Percentiles rank a stretch among this genome's conserved stretches.
These are phyloP conservation scores for Oncorhynchus clarkii DNA, from an alignment of 2,113 vertebrate species.

Conservation along the genomic window DNA sequence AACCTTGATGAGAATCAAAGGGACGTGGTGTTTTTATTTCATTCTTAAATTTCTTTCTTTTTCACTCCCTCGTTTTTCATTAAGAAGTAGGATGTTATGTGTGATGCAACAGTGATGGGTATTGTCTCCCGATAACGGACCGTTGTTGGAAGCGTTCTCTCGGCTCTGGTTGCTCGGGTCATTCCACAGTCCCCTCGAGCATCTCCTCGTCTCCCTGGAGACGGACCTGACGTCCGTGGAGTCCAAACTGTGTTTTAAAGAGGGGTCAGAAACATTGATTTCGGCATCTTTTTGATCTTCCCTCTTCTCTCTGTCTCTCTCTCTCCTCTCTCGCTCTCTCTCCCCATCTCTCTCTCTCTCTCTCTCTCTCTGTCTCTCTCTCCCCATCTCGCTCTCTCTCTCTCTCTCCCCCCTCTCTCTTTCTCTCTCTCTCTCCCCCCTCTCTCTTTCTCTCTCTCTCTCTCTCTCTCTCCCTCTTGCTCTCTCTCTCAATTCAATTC, in stretches of 20 bases:
- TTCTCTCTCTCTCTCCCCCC: no score
- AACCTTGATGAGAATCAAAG: slow-evolving; percentile 8
- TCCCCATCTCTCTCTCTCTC: no score
- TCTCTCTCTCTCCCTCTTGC: no score
- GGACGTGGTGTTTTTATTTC: no score
- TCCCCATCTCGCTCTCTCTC: neutral
- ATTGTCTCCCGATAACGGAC: slow-evolving; percentile 4
- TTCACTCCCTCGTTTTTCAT: neutral
- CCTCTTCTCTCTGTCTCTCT: neutral
- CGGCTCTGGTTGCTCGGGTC: no score
- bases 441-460: no score
- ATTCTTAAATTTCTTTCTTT: neutral
- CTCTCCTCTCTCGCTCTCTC: no score
- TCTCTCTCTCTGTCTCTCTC: neutral
- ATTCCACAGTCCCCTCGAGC: slow-evolving; percentile 10
- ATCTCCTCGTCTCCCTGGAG: slow-evolving; percentile 20
- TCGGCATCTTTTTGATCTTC: slow-evolving; percentile 54
- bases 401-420: no score
- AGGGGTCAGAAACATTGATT: slow-evolving; percentile 50
- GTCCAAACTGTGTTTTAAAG: slow-evolving; percentile 21
- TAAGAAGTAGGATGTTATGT: slow-evolving; percentile 17
- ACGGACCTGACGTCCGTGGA: slow-evolving; percentile 20
- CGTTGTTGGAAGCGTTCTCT: neutral
- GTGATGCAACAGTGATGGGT: slow-evolving; percentile 25
- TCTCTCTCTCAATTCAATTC: no score